These are phyloP conservation scores for Dynastes maya DNA, from an alignment of 2,888 invertebrate genomes.

Conservation along the genomic window DNA sequence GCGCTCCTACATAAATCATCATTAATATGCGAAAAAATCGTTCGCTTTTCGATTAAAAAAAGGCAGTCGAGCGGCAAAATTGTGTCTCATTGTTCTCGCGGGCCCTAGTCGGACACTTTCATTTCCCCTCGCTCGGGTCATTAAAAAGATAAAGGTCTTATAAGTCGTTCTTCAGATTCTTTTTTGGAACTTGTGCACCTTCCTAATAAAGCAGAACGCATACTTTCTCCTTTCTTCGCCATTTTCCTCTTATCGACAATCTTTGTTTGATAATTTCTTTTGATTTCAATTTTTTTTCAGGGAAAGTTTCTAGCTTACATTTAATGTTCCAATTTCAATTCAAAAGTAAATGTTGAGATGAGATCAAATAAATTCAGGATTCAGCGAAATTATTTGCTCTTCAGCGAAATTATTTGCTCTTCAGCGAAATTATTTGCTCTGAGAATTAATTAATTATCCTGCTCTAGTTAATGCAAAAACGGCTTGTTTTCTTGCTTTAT, in stretches of 20 bases:
- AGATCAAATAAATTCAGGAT: neutral
- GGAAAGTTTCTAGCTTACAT: neutral
- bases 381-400: neutral
- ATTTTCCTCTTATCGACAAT: conserved; percentile 11
- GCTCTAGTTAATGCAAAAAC: no score
- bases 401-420: no score
- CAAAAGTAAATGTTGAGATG: neutral
- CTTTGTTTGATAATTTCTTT: conserved; percentile 19
- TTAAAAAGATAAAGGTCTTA: conserved; percentile 45
- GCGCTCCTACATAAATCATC: conserved; percentile 40
- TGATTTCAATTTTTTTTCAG: neutral
- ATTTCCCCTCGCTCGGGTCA: conserved; percentile 41
- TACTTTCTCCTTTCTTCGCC: neutral
- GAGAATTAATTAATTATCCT: neutral
- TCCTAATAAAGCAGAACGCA: conserved; percentile 28
- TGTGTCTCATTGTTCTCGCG: conserved; percentile 34
- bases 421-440: neutral
- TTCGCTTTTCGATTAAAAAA: conserved; percentile 44
- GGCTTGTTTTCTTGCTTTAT: no score
- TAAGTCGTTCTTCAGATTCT: conserved; percentile 43
- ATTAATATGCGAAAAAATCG: conserved; percentile 43
- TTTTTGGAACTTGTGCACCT: conserved; percentile 26
- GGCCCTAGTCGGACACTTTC: conserved; percentile 38
- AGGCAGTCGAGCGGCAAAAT: conserved; percentile 35
- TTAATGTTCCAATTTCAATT: neutral